Evolutionary conservation across 2,113 vertebrate genomes (phyloP).

Genomic region (Notechis scutatus): DNA sequence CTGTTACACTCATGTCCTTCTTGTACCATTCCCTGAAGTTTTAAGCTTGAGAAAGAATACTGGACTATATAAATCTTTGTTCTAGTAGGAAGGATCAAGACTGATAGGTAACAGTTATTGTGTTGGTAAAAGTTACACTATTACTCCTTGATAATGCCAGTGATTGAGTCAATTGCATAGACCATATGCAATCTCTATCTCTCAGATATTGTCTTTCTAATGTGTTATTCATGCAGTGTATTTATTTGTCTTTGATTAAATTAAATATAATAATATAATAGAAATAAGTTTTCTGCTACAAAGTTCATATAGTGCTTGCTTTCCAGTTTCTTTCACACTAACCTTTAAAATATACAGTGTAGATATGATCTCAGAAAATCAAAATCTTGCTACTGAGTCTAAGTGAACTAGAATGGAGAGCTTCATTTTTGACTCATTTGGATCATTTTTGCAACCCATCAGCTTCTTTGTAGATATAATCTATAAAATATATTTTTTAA

Average conservation of each 20-base stretch:
- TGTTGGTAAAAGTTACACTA: not conserved
- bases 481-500: not conserved
- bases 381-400: not conserved
- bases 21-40: not conserved
- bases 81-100: not conserved
- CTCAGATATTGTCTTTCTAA: not conserved
- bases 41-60: not conserved
- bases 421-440: not conserved
- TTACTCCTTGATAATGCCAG: not conserved
- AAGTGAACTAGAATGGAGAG: not conserved
- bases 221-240: not conserved
- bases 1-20: not conserved
- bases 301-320: not conserved
- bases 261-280: not conserved
- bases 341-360: not conserved
- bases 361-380: not conserved
- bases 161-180: not conserved
- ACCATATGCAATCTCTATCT: not conserved
- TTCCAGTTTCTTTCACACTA: not conserved
- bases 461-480: not conserved
- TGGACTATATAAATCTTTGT: not conserved
- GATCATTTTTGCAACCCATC: not conserved
- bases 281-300: not conserved
- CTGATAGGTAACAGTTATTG: not conserved
- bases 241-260: not conserved